Evolutionary conservation across 2,113 vertebrate species (phyloP).

Genomic region (Centropristis striata): DNA sequence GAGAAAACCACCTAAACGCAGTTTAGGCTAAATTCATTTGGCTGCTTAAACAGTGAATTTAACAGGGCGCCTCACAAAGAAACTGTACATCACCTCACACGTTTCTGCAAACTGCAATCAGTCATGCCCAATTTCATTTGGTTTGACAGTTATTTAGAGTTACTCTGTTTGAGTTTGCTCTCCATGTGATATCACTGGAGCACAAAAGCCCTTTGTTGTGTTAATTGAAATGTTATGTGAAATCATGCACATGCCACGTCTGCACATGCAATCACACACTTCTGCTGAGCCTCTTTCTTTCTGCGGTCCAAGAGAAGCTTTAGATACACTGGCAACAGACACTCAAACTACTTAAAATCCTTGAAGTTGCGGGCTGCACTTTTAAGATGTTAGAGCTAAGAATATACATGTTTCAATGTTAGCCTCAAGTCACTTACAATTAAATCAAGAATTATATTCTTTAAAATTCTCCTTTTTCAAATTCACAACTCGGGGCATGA

Average conservation of each 20-base stretch:
- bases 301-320: background rate
- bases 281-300: background rate
- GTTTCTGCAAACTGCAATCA: slow-evolving; percentile 57
- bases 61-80: slow-evolving; percentile 15
- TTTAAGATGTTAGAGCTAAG: background rate
- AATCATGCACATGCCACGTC: slow-evolving; percentile 2
- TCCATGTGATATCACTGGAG: background rate
- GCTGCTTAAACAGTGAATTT: slow-evolving; percentile 32
- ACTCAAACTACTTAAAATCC: background rate
- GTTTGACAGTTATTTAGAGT: slow-evolving; percentile 37
- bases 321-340: background rate
- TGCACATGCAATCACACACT: slow-evolving; percentile 1
- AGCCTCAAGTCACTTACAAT: background rate
- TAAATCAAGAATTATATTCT: background rate
- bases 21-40: slow-evolving; percentile 40
- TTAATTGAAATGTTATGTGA: slow-evolving; percentile 44
- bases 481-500: background rate
- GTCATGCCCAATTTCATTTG: slow-evolving; percentile 49
- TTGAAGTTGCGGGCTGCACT: background rate
- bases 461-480: slow-evolving; percentile 1
- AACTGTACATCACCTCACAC: slow-evolving; percentile 52
- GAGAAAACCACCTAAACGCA: slow-evolving; percentile 61
- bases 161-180: slow-evolving; percentile 26
- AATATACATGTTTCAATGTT: background rate
- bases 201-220: slow-evolving; percentile 54